phyloP scores from a whole-genome alignment of 2,113 vertebrate genomes.

The Zapus hudsonius region DNA sequence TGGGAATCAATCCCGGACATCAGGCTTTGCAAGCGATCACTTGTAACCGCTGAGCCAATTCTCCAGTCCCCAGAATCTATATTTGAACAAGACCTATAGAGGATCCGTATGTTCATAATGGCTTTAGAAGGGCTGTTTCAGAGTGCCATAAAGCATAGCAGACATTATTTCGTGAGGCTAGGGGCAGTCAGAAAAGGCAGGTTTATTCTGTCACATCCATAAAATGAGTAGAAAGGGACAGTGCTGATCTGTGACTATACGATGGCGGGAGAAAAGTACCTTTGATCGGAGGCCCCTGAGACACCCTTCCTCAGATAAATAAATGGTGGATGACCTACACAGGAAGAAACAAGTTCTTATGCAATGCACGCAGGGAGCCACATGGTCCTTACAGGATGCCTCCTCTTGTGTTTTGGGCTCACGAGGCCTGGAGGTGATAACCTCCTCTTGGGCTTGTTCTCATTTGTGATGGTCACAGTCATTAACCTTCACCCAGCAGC shows the following conservation, averaged over 20 bases:
- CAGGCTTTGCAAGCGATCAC: too few relatives aligned
- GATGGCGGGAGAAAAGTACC: background rate
- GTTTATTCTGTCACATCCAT: background rate
- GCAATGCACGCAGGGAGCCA: background rate
- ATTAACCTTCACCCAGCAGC: conserved; percentile 9
- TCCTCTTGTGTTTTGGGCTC: background rate
- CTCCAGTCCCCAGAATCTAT: background rate
- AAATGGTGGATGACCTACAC: background rate
- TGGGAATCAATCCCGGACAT: too few relatives aligned
- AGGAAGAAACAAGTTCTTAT: background rate
- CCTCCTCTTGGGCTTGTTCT: background rate
- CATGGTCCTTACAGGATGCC: background rate
- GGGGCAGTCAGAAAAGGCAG: background rate
- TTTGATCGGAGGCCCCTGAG: background rate
- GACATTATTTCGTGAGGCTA: background rate
- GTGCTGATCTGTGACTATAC: background rate
- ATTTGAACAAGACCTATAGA: background rate
- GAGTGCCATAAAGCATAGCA: background rate
- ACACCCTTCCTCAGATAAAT: background rate
- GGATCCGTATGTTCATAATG: background rate
- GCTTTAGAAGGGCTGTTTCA: conserved; percentile 3
- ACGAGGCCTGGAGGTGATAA: background rate
- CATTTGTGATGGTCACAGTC: background rate
- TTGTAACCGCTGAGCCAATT: too few relatives aligned
- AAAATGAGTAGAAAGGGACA: background rate